Evolutionary conservation across 2,888 invertebrate genomes (phyloP), one percentile per base, ranked within the genome.

Genomic region (Acronicta leporina): DNA sequence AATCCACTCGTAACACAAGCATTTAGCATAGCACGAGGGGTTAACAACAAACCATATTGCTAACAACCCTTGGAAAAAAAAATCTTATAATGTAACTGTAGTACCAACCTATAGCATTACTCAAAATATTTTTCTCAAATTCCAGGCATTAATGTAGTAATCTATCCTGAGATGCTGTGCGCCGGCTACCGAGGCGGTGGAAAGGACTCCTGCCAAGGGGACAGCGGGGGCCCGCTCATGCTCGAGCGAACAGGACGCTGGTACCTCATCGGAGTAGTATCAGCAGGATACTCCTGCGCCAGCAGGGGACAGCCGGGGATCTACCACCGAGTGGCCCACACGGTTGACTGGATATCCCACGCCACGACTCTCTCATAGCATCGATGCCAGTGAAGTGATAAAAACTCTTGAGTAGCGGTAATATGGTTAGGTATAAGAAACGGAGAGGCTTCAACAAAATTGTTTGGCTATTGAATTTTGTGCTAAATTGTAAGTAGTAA

Each of bases 141-240:
- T 87, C 16, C 88, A 95, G 97, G 97, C 53, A 98, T 98, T 80
- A 97, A 97, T 85, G 97, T 98, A 42, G 97, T 98, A 14, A 98
- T 98, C 82, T 98, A 98, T 89, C 98, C 98, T 44, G 98, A 98
- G 90, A 98, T 98, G 98, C 96, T 98, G 89, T 98, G 98, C 86
- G 98, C 98, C 0, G 98, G 98, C 3, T 98, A 98, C 88, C 96
- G 98, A 52, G 97, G 96, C 27, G 98, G 98, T 0, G 98, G 98
- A 33, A 96, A 97, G 80, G 97, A 97, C 89, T 96, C 96, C 73
- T 95, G 95, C 67, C 95, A 97, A 94, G 97, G 97, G 0, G 97
- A 98, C 90, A 97, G 97, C 44, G 98, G 98, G 0, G 98, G 98
- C 0, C 98, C 98, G 0, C 90, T 98, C 53, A 98, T 98, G 98